phyloP scores from a whole-genome alignment of 2,113 vertebrate species.

The Raja brachyura region DNA sequence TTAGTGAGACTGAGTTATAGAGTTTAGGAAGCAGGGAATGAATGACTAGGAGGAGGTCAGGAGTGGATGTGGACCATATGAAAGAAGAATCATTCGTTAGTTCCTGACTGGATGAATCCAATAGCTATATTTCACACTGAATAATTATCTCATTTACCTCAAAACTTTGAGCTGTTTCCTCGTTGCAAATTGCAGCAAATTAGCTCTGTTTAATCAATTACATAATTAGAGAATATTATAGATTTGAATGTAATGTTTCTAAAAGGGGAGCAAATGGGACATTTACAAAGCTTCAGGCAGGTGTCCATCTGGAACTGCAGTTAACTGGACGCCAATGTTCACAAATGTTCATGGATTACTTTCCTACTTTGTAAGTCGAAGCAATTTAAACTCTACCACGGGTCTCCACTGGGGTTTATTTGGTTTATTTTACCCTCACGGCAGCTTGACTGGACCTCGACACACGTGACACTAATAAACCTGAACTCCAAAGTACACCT shows the following conservation, averaged over 20 bases:
- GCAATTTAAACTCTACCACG: neutral
- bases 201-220: neutral
- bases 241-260: neutral
- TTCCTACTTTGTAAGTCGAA: neutral
- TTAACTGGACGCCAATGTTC: neutral
- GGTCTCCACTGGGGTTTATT: neutral
- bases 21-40: neutral
- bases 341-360: neutral
- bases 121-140: too few relatives aligned
- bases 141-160: neutral
- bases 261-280: neutral
- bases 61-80: neutral
- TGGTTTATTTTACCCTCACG: neutral
- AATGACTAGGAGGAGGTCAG: neutral
- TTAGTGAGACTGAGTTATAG: neutral
- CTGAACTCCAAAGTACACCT: too few relatives aligned
- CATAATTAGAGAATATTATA: neutral
- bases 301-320: neutral
- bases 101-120: neutral
- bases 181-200: neutral
- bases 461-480: too few relatives aligned
- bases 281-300: neutral
- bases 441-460: too few relatives aligned
- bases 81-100: neutral
- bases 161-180: neutral